A percentile compares a stretch with the other conserved stretches of the same genome.
phyloP scores from a whole-genome alignment of 2,113 vertebrate species.

The Pluvianellus socialis region DNA sequence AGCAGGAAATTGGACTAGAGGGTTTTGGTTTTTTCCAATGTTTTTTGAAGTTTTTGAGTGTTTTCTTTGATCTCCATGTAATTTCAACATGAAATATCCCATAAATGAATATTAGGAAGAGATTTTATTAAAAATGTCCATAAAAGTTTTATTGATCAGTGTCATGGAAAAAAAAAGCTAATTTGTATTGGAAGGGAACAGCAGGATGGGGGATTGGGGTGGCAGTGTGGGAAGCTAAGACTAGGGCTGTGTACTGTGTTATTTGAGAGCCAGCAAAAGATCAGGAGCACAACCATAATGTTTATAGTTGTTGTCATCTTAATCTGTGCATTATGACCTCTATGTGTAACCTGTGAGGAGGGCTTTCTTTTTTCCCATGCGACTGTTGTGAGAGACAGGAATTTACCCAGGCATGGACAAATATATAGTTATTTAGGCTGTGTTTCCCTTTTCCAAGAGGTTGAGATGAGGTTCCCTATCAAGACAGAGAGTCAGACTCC shows the following conservation, averaged over 20 bases:
- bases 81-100: not conserved
- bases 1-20: not conserved
- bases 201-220: not conserved
- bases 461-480: not conserved
- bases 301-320: not conserved
- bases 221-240: not conserved
- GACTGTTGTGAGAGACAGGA: not conserved
- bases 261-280: not conserved
- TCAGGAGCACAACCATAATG: accelerated
- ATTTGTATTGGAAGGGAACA: not conserved
- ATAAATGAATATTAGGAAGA: not conserved
- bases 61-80: not conserved
- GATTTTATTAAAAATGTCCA: not conserved
- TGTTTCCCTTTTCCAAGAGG: not conserved
- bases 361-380: not conserved
- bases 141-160: not conserved
- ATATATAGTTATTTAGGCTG: not conserved
- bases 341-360: not conserved
- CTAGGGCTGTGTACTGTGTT: not conserved
- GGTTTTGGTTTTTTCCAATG: not conserved
- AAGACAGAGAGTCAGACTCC: not conserved
- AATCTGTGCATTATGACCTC: not conserved
- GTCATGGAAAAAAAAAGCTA: not conserved
- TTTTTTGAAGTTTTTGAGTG: not conserved
- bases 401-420: not conserved